Conservation (phyloP, 2,888 invertebrate genomes). For the Pterostichus madidus region DNA sequence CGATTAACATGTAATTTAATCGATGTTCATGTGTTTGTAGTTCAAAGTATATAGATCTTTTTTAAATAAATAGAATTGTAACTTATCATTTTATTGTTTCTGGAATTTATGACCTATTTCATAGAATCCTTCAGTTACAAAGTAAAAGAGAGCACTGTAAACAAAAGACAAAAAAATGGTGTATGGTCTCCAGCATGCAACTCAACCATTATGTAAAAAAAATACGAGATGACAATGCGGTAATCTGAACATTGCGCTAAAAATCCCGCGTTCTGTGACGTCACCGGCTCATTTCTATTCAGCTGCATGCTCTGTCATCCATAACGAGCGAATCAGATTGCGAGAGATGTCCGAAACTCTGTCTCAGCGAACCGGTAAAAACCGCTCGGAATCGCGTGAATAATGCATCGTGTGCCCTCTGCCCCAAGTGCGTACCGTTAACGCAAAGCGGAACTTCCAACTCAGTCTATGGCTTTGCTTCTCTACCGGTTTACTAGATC, state of each 20-base stretch:
- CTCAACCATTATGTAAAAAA: not conserved
- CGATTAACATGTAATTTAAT: too few species aligned
- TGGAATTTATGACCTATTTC: too few species aligned
- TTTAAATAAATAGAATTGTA: too few species aligned
- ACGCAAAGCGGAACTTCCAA: constrained; percentile 20
- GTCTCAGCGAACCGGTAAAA: constrained; percentile 27
- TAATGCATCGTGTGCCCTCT: constrained; percentile 47
- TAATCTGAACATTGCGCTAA: constrained; percentile 4
- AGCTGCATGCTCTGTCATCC: constrained; percentile 47
- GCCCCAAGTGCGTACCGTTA: constrained; percentile 26
- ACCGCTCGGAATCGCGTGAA: constrained; percentile 7
- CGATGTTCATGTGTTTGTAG: too few species aligned
- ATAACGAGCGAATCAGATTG: constrained; percentile 63
- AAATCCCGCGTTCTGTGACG: constrained; percentile 7
- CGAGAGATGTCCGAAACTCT: constrained; percentile 45
- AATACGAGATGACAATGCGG: not conserved
- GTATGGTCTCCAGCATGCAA: not conserved
- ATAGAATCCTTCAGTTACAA: too few species aligned
- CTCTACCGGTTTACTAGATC: not conserved
- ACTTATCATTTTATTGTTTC: too few species aligned
- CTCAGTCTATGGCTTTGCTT: not conserved
- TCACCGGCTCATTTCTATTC: constrained; percentile 59
- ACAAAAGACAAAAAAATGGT: not conserved
- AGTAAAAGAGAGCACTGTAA: not conserved
- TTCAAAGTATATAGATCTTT: too few species aligned